Evolutionary conservation across 2,888 invertebrate genomes (phyloP).

Genomic region (Machimus rusticus): DNA sequence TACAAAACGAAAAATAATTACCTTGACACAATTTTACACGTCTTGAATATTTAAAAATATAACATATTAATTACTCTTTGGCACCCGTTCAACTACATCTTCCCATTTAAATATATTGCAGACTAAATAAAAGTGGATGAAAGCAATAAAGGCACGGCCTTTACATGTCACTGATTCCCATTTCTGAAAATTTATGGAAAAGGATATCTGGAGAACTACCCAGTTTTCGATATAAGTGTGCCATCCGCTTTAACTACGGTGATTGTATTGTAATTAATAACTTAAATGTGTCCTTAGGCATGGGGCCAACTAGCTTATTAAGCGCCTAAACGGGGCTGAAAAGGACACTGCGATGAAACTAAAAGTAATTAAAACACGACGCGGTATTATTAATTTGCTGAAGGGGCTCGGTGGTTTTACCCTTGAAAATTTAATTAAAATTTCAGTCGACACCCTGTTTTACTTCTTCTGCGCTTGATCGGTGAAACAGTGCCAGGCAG

Average conservation of each 20-base stretch:
- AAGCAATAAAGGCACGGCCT: neutral
- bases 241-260: neutral
- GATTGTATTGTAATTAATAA: slow-evolving; percentile 12
- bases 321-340: neutral
- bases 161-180: neutral
- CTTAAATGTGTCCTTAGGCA: neutral
- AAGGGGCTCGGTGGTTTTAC: slow-evolving; percentile 12
- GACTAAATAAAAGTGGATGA: neutral
- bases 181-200: neutral
- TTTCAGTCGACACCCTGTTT: neutral
- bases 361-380: slow-evolving; percentile 8
- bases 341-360: neutral
- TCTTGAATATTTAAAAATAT: neutral
- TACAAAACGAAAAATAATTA: neutral
- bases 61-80: neutral
- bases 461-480: neutral
- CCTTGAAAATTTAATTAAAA: slow-evolving; percentile 27
- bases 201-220: neutral
- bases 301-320: neutral
- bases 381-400: slow-evolving; percentile 4
- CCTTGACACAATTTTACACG: neutral
- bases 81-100: neutral
- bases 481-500: neutral
- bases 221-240: neutral
- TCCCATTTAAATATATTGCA: neutral